A percentile compares a stretch with the other conserved stretches of the same genome.
These are phyloP conservation scores for Pemphredon lugubris DNA, from an alignment of 2,888 invertebrate genomes.

Conservation along the genomic window DNA sequence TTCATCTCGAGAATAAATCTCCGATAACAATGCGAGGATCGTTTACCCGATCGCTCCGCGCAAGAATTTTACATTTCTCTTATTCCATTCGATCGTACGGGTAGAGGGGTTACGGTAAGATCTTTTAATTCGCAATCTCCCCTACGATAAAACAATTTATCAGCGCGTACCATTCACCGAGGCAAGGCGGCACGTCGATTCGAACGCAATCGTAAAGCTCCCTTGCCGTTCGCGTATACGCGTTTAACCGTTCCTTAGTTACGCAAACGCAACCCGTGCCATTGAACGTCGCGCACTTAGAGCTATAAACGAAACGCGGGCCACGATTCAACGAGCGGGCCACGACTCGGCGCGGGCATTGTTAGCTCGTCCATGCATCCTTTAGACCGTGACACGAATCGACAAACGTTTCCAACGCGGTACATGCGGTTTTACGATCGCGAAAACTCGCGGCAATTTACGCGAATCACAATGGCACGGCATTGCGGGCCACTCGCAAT, in stretches of 20 bases:
- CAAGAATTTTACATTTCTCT: too few relatives aligned
- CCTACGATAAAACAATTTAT: not conserved
- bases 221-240: not conserved
- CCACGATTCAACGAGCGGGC: slow-evolving; percentile 11
- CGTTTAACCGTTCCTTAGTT: not conserved
- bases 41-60: too few relatives aligned
- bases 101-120: too few relatives aligned
- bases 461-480: slow-evolving; percentile 14
- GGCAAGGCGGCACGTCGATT: not conserved
- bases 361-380: slow-evolving; percentile 16
- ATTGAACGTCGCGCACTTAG: not conserved
- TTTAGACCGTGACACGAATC: slow-evolving; percentile 39
- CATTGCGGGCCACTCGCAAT: slow-evolving; percentile 11
- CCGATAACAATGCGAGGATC: too few relatives aligned
- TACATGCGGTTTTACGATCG: slow-evolving; percentile 34
- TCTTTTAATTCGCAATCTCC: not conserved
- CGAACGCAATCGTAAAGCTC: not conserved
- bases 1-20: too few relatives aligned
- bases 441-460: slow-evolving; percentile 35
- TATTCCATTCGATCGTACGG: too few relatives aligned
- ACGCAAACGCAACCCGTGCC: not conserved
- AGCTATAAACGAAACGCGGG: not conserved
- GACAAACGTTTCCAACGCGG: slow-evolving; percentile 28
- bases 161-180: not conserved
- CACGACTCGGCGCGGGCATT: slow-evolving; percentile 8